Conservation (phyloP, 1,140 invertebrate genomes). For the Metopolophium dirhodum region DNA sequence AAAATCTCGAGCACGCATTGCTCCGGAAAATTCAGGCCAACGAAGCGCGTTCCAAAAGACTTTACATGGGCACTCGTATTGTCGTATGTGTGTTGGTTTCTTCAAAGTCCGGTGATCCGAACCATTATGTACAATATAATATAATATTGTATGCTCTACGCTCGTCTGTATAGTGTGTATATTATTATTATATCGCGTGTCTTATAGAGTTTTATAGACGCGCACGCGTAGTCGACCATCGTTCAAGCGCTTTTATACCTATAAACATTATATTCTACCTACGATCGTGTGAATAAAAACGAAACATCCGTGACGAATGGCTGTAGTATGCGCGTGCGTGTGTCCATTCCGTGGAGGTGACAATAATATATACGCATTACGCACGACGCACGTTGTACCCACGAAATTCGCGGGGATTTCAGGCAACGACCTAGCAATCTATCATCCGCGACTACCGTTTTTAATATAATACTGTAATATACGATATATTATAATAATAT, state of each 20-base stretch:
- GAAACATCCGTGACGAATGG: constrained; percentile 22
- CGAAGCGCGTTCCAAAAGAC: neutral
- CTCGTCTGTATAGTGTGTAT: neutral
- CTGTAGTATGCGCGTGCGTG: neutral
- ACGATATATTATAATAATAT: neutral
- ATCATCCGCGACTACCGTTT: neutral
- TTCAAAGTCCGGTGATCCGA: neutral
- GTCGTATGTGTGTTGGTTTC: neutral
- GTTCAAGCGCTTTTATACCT: neutral
- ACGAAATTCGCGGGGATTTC: neutral
- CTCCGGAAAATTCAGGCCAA: constrained; percentile 7
- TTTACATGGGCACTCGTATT: neutral
- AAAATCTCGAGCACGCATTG: neutral
- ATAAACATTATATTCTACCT: neutral
- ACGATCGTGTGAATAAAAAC: constrained; percentile 32
- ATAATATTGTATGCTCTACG: neutral
- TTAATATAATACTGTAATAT: neutral
- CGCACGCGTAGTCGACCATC: neutral
- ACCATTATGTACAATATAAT: neutral
- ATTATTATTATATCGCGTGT: neutral
- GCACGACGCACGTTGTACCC: neutral
- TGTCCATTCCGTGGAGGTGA: constrained; percentile 6
- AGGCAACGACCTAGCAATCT: constrained; percentile 18
- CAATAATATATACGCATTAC: neutral
- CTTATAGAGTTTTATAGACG: neutral